Evolutionary conservation across 1,140 invertebrate species (phyloP).

Genomic region (Colletes gigas): DNA sequence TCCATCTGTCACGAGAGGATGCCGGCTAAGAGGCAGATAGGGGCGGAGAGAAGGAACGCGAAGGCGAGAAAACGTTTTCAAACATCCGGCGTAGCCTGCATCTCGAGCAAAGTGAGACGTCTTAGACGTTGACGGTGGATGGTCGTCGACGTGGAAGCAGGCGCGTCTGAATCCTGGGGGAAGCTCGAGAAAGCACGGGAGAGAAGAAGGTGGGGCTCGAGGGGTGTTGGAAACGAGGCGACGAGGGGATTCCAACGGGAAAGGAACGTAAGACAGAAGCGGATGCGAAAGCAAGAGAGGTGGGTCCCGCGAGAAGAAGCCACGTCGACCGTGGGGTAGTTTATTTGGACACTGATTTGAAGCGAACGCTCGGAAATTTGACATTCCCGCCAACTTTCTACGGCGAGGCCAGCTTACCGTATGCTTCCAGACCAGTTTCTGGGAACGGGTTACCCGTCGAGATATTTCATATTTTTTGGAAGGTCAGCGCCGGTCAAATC

Average conservation of each 20-base stretch:
- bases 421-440: constrained; percentile 8
- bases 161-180: constrained; percentile 50
- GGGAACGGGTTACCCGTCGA: constrained; percentile 27
- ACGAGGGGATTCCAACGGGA: constrained; percentile 44
- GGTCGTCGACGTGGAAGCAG: constrained; percentile 60
- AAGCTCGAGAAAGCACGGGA: background rate
- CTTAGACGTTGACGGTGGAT: constrained; percentile 59
- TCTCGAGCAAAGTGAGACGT: constrained; percentile 60
- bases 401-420: constrained; percentile 20
- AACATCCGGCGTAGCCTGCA: constrained; percentile 53
- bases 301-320: constrained; percentile 62
- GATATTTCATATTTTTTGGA: constrained; percentile 34
- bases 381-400: constrained; percentile 70
- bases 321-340: constrained; percentile 52
- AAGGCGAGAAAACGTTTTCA: constrained; percentile 58
- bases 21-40: constrained; percentile 10
- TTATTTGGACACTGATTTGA: constrained; percentile 74
- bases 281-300: constrained; percentile 35
- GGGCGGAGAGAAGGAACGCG: background rate
- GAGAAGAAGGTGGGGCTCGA: background rate
- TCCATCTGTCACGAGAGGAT: constrained; percentile 55
- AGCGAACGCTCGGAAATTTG: constrained; percentile 75
- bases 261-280: constrained; percentile 42
- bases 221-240: constrained; percentile 29
- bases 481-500: constrained; percentile 10